phyloP scores from a whole-genome alignment of 2,888 invertebrate species.

The Parasteatoda lunata region DNA sequence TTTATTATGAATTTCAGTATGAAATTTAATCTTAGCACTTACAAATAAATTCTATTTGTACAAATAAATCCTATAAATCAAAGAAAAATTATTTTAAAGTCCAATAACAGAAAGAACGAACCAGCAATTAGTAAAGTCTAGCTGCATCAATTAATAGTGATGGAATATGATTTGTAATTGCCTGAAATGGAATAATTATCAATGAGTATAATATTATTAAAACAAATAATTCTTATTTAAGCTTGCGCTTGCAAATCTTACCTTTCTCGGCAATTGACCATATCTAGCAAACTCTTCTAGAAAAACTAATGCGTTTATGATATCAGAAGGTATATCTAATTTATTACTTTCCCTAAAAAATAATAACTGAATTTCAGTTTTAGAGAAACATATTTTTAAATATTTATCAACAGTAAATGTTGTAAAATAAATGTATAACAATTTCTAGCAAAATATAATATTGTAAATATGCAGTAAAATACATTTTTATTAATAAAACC shows the following conservation, averaged over 20 bases:
- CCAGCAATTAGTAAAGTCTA: slow-evolving; percentile 10
- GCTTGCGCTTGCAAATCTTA: slow-evolving; percentile 6
- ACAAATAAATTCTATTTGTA: too few relatives aligned
- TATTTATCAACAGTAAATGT: too few relatives aligned
- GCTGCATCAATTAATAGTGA: slow-evolving; percentile 47
- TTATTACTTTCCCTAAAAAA: slow-evolving; percentile 43
- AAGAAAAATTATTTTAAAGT: too few relatives aligned
- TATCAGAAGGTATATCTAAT: slow-evolving; percentile 53
- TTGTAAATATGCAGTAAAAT: too few relatives aligned
- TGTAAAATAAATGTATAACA: too few relatives aligned
- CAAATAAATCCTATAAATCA: too few relatives aligned
- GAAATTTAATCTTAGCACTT: too few relatives aligned
- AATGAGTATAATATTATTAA: background rate
- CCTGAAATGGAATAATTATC: slow-evolving; percentile 35
- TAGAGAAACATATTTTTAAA: too few relatives aligned
- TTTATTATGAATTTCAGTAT: too few relatives aligned
- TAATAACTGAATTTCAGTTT: background rate
- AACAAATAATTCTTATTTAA: background rate
- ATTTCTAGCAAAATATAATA: too few relatives aligned
- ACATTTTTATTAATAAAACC: too few relatives aligned
- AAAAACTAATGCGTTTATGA: slow-evolving; percentile 44
- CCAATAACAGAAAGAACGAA: too few relatives aligned
- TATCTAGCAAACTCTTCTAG: slow-evolving; percentile 60
- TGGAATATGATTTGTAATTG: slow-evolving; percentile 64
- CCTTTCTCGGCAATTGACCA: slow-evolving; percentile 59